These are phyloP conservation scores for Aeoliscus strigatus DNA, from an alignment of 2,797 vertebrate genomes.

Conservation along the genomic window DNA sequence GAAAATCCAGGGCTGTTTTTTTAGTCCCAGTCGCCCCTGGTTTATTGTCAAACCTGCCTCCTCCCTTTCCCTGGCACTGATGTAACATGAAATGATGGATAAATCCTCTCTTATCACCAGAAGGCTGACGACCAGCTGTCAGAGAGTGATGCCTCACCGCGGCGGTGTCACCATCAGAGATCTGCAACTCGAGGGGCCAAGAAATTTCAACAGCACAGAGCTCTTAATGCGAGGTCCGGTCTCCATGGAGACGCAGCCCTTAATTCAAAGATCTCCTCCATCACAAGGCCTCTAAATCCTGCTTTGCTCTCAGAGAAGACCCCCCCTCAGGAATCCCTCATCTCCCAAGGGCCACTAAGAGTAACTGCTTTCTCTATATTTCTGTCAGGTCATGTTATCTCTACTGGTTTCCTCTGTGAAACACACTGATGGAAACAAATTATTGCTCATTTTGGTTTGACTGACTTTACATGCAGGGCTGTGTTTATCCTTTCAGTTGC, in stretches of 20 bases:
- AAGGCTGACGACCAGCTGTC: conserved; percentile 59
- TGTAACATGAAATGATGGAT: conserved; percentile 8
- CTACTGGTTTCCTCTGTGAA: not conserved
- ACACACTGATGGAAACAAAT: not conserved
- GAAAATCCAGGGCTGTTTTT: too few relatives aligned
- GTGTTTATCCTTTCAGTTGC: conserved; percentile 77
- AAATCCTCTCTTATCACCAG: conserved; percentile 51
- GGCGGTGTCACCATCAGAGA: conserved; percentile 45
- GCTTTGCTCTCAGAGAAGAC: conserved; percentile 29
- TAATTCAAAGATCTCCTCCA: conserved; percentile 26
- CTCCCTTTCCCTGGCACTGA: too few relatives aligned
- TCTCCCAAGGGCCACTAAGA: conserved; percentile 71
- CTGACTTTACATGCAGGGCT: too few relatives aligned
- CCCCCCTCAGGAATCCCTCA: conserved; percentile 39
- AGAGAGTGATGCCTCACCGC: conserved; percentile 12
- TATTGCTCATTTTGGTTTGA: not conserved
- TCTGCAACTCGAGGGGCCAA: conserved; percentile 52
- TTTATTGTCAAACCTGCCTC: too few relatives aligned
- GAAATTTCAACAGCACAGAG: conserved; percentile 47
- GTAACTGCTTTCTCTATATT: conserved; percentile 48
- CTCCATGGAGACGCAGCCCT: conserved; percentile 38
- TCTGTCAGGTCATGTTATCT: conserved; percentile 14
- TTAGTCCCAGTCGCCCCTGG: too few relatives aligned
- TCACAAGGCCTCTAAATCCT: conserved; percentile 9
- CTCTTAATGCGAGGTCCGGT: conserved; percentile 20